Evolutionary conservation across 1,140 invertebrate genomes (phyloP), one percentile per base, ranked within the genome.

Genomic region (Popillia japonica): DNA sequence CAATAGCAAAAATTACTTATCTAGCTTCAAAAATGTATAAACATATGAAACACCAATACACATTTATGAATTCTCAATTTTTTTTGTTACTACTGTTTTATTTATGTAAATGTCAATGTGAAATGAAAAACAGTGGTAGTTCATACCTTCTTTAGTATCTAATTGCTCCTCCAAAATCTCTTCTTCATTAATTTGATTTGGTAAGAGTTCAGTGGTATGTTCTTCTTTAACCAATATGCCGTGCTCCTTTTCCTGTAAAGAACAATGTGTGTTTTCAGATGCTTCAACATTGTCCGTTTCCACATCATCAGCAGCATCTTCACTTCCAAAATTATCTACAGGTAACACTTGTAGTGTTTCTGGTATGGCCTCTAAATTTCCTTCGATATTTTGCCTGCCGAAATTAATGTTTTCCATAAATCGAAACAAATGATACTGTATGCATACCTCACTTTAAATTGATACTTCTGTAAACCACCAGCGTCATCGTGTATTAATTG

Each of bases 371-470:
- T 85, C 84, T 22, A 83, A 79, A 61, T 85, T 80, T 23, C 84
- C 84, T 73, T 84, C 80, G n/a, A 79, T 78, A 55, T 79, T 85
- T 80, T 80, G 78, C 64, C 84, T 85, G 80, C 9, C 11, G 40
- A 76, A 34, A 64, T 76, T 27, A 77, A 42, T 59, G 40, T 14
- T 20, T 40, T 40, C 7, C 8, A 68, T 68, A 23, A 34, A 48
- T 77, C 9, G n/a, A 61, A 75, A 75, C 14, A 64, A 40, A 42
- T 34, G 14, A 77, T 55, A 41, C 74, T 11, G 14, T 59, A 40
- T 48, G 80, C 79, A 72, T 80, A 85, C 84, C 83, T 82, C 55
- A 85, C 81, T 79, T 83, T 80, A 77, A 85, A 85, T 59, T 85
- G 82, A 59, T 84, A 84, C 79, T 82, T 86, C 41, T 83, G 82